phyloP scores from a whole-genome alignment of 2,113 vertebrate genomes.

The Dromiciops gliroides region DNA sequence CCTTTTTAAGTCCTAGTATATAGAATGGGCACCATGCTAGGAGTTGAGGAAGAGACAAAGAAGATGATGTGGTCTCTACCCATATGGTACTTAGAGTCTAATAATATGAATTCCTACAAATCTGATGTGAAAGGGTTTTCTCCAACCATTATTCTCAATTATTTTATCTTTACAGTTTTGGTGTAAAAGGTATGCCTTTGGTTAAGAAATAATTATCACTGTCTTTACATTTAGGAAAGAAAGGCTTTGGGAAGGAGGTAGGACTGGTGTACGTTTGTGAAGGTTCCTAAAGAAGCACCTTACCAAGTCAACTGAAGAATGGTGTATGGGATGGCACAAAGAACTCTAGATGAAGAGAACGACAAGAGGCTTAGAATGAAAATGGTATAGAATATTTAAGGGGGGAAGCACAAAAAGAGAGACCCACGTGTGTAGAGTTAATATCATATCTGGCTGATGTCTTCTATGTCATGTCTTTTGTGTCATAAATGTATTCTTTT shows the following conservation, averaged over 20 bases:
- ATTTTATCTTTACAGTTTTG: not conserved
- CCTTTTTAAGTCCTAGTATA: not conserved
- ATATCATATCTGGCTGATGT: not conserved
- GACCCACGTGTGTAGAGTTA: not conserved
- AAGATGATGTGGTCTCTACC: not conserved
- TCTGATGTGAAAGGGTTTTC: not conserved
- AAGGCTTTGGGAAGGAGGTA: not conserved
- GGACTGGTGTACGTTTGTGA: not conserved
- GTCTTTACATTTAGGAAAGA: not conserved
- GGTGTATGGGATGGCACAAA: not conserved
- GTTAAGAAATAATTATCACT: constrained; percentile 9
- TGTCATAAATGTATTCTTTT: constrained; percentile 11
- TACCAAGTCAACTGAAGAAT: constrained; percentile 17
- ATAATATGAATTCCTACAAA: not conserved
- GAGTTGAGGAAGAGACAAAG: not conserved
- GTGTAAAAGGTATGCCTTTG: not conserved
- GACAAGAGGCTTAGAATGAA: not conserved
- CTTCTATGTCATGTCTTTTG: not conserved
- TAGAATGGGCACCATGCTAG: not conserved
- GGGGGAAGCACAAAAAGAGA: not conserved
- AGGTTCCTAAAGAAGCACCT: constrained; percentile 12
- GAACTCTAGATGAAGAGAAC: not conserved
- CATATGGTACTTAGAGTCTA: not conserved
- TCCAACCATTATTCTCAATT: not conserved
- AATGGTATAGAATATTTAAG: not conserved